phyloP scores from a whole-genome alignment of 2,113 vertebrate genomes.

The Oreocharis arfaki region DNA sequence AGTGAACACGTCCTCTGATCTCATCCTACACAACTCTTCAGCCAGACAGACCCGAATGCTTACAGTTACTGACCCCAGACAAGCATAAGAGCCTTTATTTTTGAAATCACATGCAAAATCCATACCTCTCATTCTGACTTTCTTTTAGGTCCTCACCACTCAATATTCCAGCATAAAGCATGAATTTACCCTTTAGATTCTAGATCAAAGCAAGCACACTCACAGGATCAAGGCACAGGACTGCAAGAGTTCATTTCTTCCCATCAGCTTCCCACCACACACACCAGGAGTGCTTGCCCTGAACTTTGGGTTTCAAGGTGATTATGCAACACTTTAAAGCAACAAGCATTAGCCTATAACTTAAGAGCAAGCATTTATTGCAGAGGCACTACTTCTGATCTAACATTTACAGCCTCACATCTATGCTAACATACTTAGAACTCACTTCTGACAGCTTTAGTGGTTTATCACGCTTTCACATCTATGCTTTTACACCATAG shows the following conservation, averaged over 20 bases:
- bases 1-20: rapidly evolving
- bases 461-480: not conserved
- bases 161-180: not conserved
- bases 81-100: not conserved
- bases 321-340: not conserved
- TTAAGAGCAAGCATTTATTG: not conserved
- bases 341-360: not conserved
- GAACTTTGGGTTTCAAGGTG: not conserved
- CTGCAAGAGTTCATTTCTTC: not conserved
- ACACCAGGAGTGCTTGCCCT: not conserved
- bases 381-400: not conserved
- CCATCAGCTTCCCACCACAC: not conserved
- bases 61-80: not conserved
- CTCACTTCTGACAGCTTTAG: not conserved
- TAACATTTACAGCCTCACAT: not conserved
- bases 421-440: not conserved
- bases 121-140: not conserved
- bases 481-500: not conserved
- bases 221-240: not conserved
- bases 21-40: not conserved
- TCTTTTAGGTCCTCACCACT: not conserved
- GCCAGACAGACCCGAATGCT: not conserved
- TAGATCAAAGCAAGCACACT: not conserved
- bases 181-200: not conserved
- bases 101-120: not conserved